These are phyloP conservation scores for Esox masquinongy DNA, from an alignment of 2,797 vertebrate genomes.

Conservation along the genomic window DNA sequence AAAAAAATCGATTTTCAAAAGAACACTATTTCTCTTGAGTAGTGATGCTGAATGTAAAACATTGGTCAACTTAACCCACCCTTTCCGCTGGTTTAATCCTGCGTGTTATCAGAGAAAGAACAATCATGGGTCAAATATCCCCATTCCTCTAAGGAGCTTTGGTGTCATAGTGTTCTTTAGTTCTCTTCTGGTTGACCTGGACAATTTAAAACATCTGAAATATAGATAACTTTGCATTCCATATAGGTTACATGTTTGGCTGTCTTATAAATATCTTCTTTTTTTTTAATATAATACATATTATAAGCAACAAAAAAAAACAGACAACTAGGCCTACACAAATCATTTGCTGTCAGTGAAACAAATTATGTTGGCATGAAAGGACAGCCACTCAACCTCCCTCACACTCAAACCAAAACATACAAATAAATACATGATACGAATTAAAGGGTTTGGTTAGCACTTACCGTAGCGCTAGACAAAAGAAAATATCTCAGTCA, in stretches of 20 bases:
- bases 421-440: conserved; percentile 36
- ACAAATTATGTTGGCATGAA: conserved; percentile 65
- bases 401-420: conserved; percentile 35
- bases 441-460: conserved; percentile 78
- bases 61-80: too few species aligned
- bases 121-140: neutral
- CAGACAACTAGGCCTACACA: conserved; percentile 56
- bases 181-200: conserved; percentile 54
- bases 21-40: too few species aligned
- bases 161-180: conserved; percentile 62
- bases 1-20: too few species aligned
- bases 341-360: conserved; percentile 71
- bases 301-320: conserved; percentile 63
- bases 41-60: too few species aligned
- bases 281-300: conserved; percentile 42
- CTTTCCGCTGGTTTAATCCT: neutral
- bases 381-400: conserved; percentile 45
- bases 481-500: conserved; percentile 40
- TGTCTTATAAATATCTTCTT: conserved; percentile 39
- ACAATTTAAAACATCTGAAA: conserved; percentile 59
- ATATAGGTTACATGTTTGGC: conserved; percentile 41
- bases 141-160: conserved; percentile 48
- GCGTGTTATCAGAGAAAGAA: conserved; percentile 1
- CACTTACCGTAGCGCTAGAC: conserved; percentile 72
- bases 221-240: conserved; percentile 14